A percentile compares a stretch with the other conserved stretches of the same genome.
phyloP scores from a whole-genome alignment of 2,113 vertebrate species.

The Chlorocebus sabaeus region DNA sequence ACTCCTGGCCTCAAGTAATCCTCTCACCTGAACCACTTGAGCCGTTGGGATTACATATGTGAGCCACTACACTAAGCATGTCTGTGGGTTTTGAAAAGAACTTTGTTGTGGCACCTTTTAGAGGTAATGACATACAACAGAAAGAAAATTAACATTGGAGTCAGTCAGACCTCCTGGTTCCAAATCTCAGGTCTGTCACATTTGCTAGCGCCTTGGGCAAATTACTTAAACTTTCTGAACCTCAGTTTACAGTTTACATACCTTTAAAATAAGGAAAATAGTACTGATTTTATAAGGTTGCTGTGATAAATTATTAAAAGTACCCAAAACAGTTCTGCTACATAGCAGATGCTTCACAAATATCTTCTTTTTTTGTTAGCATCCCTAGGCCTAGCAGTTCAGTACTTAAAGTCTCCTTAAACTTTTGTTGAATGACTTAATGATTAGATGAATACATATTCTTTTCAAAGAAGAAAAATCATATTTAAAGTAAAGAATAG shows the following conservation, averaged over 20 bases:
- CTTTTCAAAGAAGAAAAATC: not conserved
- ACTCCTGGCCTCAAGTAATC: not conserved
- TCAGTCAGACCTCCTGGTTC: not conserved
- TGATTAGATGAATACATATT: not conserved
- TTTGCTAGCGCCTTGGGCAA: not conserved
- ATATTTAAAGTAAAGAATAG: constrained; percentile 5
- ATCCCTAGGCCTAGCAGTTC: not conserved
- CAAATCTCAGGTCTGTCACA: not conserved
- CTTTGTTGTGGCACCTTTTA: not conserved
- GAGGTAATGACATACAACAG: not conserved
- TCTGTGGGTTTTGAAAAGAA: not conserved
- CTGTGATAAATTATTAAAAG: not conserved
- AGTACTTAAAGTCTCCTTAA: not conserved
- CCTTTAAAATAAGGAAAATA: not conserved
- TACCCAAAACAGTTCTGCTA: not conserved
- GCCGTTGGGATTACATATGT: not conserved
- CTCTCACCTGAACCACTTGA: not conserved
- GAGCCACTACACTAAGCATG: not conserved
- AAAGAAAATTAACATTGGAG: not conserved
- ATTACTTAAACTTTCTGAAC: not conserved
- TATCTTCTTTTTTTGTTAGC: not conserved
- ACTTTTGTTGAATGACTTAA: constrained; percentile 8
- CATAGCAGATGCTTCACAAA: not conserved
- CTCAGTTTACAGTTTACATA: not conserved
- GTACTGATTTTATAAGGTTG: not conserved